Conservation (phyloP, 2,888 invertebrate genomes). For the Agrochola lota region DNA sequence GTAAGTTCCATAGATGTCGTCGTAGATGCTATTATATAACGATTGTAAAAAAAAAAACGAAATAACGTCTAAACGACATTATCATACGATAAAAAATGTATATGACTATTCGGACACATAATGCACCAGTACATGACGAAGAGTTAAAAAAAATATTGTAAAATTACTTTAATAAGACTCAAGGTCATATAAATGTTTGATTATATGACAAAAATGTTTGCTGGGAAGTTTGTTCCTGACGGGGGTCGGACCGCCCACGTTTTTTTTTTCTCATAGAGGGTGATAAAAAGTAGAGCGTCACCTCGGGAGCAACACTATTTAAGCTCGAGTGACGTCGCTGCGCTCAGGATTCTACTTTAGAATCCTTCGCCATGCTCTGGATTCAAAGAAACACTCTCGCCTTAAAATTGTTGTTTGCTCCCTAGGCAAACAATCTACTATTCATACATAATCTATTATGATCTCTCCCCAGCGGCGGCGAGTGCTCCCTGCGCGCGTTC, state of each 20-base stretch:
- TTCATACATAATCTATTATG: background rate
- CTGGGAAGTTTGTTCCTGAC: background rate
- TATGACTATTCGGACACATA: slow-evolving; percentile 10
- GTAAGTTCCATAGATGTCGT: background rate
- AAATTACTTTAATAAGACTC: slow-evolving; percentile 5
- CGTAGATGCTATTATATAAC: background rate
- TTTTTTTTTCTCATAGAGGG: too few species aligned
- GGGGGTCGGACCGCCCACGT: too few species aligned
- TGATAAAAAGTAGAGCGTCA: too few species aligned
- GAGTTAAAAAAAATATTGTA: background rate
- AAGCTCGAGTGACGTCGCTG: too few species aligned
- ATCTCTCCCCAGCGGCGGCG: slow-evolving; percentile 71
- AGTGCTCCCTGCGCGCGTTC: slow-evolving; percentile 95
- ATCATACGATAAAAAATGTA: background rate
- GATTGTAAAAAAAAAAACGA: background rate
- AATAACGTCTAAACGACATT: slow-evolving; percentile 6
- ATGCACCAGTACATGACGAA: slow-evolving; percentile 6
- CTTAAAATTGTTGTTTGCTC: too few species aligned
- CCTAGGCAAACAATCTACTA: too few species aligned
- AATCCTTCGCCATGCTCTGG: too few species aligned
- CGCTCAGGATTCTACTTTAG: too few species aligned
- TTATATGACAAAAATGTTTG: slow-evolving; percentile 13
- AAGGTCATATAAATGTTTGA: background rate
- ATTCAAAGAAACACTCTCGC: too few species aligned
- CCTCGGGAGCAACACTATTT: too few species aligned